These are phyloP conservation scores for Haliaeetus leucogaster DNA, from an alignment of 2,113 vertebrate species.

Conservation along the genomic window DNA sequence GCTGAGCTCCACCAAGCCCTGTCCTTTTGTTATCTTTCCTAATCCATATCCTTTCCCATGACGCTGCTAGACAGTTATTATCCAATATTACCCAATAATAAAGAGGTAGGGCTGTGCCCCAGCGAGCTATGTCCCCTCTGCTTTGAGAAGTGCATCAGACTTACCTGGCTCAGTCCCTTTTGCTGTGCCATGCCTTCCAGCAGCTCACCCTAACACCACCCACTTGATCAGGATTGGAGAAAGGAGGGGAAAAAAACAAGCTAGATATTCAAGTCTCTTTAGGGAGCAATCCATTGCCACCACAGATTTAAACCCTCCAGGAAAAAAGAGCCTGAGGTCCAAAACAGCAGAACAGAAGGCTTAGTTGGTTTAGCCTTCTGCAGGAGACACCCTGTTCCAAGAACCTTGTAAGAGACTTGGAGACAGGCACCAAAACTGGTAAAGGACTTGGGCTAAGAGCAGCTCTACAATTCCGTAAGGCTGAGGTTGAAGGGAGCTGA, in stretches of 20 bases:
- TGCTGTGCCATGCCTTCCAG: neutral
- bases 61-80: neutral
- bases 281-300: neutral
- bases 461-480: neutral
- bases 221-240: neutral
- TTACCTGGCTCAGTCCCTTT: neutral
- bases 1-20: conserved; percentile 29
- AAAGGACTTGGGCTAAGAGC: neutral
- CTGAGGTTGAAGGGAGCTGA: neutral
- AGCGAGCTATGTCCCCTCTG: neutral
- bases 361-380: neutral
- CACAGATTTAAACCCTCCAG: neutral
- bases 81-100: conserved; percentile 16
- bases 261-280: neutral
- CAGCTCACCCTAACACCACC: neutral
- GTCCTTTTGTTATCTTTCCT: conserved; percentile 31
- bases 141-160: neutral
- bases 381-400: neutral
- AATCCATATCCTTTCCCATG: conserved; percentile 33
- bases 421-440: neutral
- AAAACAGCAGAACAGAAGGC: neutral
- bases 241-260: neutral
- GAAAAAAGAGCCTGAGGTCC: neutral
- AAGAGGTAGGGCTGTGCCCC: neutral
- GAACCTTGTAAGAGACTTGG: neutral